Percentiles rank a stretch among this genome's conserved stretches.
Conservation (phyloP, 2,113 vertebrate species). For the Martes martes region DNA sequence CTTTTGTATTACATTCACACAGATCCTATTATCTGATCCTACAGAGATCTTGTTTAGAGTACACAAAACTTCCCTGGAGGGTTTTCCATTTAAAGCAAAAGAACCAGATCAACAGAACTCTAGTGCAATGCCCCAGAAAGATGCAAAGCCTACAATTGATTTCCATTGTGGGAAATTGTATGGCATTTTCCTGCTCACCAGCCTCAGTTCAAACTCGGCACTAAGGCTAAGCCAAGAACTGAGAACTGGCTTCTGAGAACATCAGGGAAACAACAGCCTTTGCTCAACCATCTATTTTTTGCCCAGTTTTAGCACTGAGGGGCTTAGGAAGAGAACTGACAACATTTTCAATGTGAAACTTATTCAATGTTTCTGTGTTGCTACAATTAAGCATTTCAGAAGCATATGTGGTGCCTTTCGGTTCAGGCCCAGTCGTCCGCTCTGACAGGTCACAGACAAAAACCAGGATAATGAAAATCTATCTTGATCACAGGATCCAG, state of each 20-base stretch:
- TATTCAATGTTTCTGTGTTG: slow-evolving; percentile 77
- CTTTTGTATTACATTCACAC: slow-evolving; percentile 72
- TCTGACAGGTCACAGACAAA: slow-evolving; percentile 76
- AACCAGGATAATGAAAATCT: slow-evolving; percentile 74
- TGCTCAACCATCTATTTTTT: slow-evolving; percentile 76
- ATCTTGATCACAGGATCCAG: slow-evolving; percentile 48
- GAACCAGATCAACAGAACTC: slow-evolving; percentile 67
- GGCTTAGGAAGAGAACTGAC: slow-evolving; percentile 74
- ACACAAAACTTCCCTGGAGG: slow-evolving; percentile 82
- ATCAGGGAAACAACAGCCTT: slow-evolving; percentile 78
- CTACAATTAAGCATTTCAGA: slow-evolving; percentile 77
- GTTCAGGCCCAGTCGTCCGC: slow-evolving; percentile 66
- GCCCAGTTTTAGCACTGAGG: slow-evolving; percentile 77
- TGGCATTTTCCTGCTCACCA: slow-evolving; percentile 70
- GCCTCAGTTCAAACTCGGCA: slow-evolving; percentile 69
- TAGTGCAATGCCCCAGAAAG: slow-evolving; percentile 62
- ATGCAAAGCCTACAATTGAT: slow-evolving; percentile 63
- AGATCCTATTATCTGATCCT: slow-evolving; percentile 78
- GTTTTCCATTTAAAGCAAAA: slow-evolving; percentile 78
- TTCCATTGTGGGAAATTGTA: slow-evolving; percentile 69
- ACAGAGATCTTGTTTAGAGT: slow-evolving; percentile 82
- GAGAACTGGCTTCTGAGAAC: slow-evolving; percentile 74
- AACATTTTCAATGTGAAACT: slow-evolving; percentile 60
- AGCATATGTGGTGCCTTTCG: slow-evolving; percentile 75
- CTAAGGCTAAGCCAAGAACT: slow-evolving; percentile 62